phyloP scores from a whole-genome alignment of 2,888 invertebrate species.

The Tetrapedia diversipes region DNA sequence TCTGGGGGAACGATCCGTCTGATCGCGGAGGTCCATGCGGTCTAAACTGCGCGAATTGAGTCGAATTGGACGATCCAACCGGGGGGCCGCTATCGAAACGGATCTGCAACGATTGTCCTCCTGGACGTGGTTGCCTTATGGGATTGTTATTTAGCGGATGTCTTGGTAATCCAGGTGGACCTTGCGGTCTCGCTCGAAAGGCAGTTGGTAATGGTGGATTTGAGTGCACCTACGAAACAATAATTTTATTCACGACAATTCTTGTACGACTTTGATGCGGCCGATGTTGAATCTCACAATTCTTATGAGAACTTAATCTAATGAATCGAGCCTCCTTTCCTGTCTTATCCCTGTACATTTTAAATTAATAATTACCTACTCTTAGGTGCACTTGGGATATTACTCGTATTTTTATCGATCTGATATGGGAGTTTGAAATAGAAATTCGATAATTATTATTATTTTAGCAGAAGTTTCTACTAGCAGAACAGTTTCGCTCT shows the following conservation, averaged over 20 bases:
- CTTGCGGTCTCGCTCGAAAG: constrained; percentile 73
- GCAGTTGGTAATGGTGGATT: constrained; percentile 63
- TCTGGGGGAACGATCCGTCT: constrained; percentile 54
- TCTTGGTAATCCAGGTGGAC: constrained; percentile 71
- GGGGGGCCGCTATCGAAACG: constrained; percentile 83
- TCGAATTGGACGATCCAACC: constrained; percentile 82
- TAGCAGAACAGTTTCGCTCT: no score
- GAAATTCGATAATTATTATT: no score
- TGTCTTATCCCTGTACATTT: no score
- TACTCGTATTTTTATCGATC: no score
- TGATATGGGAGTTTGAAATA: no score
- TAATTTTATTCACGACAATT: constrained; percentile 22
- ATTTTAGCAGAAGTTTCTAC: no score
- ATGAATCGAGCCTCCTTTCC: no score
- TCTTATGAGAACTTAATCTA: not conserved
- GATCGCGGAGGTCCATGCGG: constrained; percentile 66
- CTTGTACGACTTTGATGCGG: not conserved
- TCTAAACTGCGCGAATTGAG: constrained; percentile 67
- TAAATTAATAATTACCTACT: not conserved
- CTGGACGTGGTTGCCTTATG: constrained; percentile 83
- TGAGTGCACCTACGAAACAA: constrained; percentile 73
- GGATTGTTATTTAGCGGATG: constrained; percentile 75
- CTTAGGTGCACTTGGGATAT: no score
- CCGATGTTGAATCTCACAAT: no score
- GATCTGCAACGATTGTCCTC: constrained; percentile 85